Base-by-base conservation (phyloP, 2,888 invertebrate species). In the Euzetes globulus region DNA sequence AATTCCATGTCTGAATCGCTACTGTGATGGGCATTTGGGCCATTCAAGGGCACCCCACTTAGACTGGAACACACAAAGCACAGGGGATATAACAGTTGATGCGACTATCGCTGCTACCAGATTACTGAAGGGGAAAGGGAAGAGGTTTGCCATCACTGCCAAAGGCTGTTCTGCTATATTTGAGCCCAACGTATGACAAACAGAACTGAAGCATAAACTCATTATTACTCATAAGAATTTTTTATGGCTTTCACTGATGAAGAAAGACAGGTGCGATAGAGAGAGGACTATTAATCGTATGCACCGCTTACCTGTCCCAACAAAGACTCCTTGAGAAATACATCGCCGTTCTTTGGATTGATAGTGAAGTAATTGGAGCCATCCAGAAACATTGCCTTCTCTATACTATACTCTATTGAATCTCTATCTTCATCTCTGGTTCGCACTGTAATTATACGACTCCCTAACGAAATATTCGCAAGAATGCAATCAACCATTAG, bases 271-370 rank as follows among this genome's bases (percentile, higher is more conserved):
- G 65, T 65, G 65, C 65, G 37, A 65, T 29, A 13, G 17, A 19
- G 55, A 55, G 55, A n/a, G 19, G 7, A 3, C 68, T 71, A 15
- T 2, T 13, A 3, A 19, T 29, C 13, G 29, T 37, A 33, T 33
- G 37, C 22, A 17, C 17, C 22, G 25, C 86, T 87, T 85, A 92
- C 92, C 85, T 89, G 87, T 81, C 90, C 90, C 79, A 83, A 83
- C 45, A 93, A 85, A 0, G 91, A 89, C 80, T 91, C 89, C 80
- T 91, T 92, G 71, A 92, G 86, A 79, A 87, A 89, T 72, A 93
- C 90, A 6, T 88, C 88, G 41, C 93, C 93, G 0, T 89, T 89
- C 4, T 84, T 83, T 50, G 88, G 86, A 82, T 93, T 88, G 77
- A 94, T 92, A 63, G 86, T 83, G 81, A 93, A 93, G 0, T 77